These are phyloP conservation scores for Pangasianodon gigas DNA, from an alignment of 2,113 vertebrate genomes.

Conservation along the genomic window DNA sequence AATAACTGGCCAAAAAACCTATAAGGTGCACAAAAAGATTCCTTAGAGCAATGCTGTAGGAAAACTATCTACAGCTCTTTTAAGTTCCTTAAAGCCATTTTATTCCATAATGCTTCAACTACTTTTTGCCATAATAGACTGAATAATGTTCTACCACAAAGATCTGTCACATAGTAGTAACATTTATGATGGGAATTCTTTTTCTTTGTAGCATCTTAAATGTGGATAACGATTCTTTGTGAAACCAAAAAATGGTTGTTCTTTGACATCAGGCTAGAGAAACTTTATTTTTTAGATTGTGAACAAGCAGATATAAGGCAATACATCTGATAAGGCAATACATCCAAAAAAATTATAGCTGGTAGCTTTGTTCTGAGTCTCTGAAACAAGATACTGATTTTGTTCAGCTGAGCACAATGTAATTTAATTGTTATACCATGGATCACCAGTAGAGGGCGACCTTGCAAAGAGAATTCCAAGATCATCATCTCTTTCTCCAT, in stretches of 20 bases:
- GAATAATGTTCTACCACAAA: neutral
- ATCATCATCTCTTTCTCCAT: neutral
- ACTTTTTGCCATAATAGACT: neutral
- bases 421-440: neutral
- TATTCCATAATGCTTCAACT: neutral
- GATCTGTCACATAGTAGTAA: neutral
- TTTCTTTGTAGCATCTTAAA: neutral
- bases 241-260: neutral
- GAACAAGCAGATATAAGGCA: neutral
- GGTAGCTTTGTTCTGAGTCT: no score
- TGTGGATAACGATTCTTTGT: neutral
- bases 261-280: neutral
- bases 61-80: neutral
- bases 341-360: no score
- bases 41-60: neutral
- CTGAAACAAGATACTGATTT: neutral
- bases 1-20: neutral
- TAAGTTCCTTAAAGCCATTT: neutral
- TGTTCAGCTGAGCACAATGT: neutral
- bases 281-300: neutral
- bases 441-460: slow-evolving; percentile 6
- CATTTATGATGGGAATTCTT: neutral
- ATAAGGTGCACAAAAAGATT: neutral
- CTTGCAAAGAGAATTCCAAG: neutral
- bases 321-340: no score